These are phyloP conservation scores for Drosophila formosana DNA, from an alignment of 2,888 invertebrate genomes.

Conservation along the genomic window DNA sequence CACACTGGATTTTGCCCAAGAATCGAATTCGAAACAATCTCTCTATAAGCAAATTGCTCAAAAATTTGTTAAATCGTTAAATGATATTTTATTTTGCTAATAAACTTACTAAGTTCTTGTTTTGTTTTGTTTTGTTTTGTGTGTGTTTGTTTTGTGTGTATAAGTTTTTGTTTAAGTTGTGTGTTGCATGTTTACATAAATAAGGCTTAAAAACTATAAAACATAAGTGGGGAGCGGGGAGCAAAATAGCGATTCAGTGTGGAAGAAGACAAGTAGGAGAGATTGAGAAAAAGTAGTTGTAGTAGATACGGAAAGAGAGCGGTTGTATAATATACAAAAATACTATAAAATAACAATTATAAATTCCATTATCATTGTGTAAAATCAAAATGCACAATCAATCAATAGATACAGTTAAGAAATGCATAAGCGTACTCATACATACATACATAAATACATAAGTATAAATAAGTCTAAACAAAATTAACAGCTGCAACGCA, in stretches of 20 bases:
- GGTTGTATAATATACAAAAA: slow-evolving; percentile 66
- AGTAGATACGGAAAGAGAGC: slow-evolving; percentile 38
- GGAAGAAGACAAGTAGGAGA: slow-evolving; percentile 15
- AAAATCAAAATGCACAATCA: slow-evolving; percentile 70
- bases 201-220: slow-evolving; percentile 76
- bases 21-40: slow-evolving; percentile 39
- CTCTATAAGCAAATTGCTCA: slow-evolving; percentile 43
- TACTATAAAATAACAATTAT: slow-evolving; percentile 72
- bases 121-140: slow-evolving; percentile 2
- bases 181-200: slow-evolving; percentile 68
- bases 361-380: slow-evolving; percentile 60
- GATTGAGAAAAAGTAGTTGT: background rate
- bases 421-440: slow-evolving; percentile 50
- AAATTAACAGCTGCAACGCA: slow-evolving; percentile 70
- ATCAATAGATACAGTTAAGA: slow-evolving; percentile 56
- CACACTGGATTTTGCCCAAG: slow-evolving; percentile 48
- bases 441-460: slow-evolving; percentile 61
- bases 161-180: slow-evolving; percentile 52
- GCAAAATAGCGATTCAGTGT: slow-evolving; percentile 36
- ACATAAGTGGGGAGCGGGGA: slow-evolving; percentile 72
- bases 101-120: slow-evolving; percentile 72
- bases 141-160: slow-evolving; percentile 11
- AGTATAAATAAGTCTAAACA: slow-evolving; percentile 73
- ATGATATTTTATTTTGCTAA: slow-evolving; percentile 73
- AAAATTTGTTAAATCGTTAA: slow-evolving; percentile 53